These are phyloP conservation scores for Limnephilus marmoratus DNA, from an alignment of 2,888 invertebrate species.

Conservation along the genomic window DNA sequence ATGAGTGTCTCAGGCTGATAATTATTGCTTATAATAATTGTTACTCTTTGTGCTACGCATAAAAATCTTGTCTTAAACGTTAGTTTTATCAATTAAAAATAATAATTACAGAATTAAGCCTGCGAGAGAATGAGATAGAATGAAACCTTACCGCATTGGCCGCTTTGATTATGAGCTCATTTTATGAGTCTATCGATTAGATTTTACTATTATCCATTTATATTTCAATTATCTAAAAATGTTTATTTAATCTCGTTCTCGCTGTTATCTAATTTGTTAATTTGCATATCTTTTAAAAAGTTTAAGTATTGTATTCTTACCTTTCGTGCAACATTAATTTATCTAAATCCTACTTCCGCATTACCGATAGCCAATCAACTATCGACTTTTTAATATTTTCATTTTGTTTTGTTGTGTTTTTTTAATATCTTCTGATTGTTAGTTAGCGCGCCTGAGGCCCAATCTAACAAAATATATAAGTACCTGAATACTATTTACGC, in stretches of 20 bases:
- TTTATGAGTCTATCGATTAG: background rate
- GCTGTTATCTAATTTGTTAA: background rate
- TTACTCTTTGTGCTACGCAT: too few relatives aligned
- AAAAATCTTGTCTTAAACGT: too few relatives aligned
- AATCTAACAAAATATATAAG: background rate
- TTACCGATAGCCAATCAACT: conserved; percentile 31
- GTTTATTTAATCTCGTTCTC: background rate
- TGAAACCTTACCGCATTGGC: too few relatives aligned
- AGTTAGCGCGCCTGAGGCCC: background rate
- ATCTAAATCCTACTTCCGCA: conserved; percentile 21
- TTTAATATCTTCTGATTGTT: background rate
- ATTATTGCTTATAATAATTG: too few relatives aligned
- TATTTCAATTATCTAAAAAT: background rate
- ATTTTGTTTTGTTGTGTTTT: background rate
- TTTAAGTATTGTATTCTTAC: background rate
- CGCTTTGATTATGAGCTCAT: too few relatives aligned
- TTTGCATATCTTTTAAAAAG: background rate
- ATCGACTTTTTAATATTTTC: background rate
- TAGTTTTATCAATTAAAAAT: too few relatives aligned
- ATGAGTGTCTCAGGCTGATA: too few relatives aligned
- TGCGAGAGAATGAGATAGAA: too few relatives aligned
- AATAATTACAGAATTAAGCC: too few relatives aligned
- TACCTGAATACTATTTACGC: background rate
- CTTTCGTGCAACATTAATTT: conserved; percentile 35
- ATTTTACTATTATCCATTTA: background rate